These are phyloP conservation scores for Channa maculata DNA, from an alignment of 2,113 vertebrate species.

Conservation along the genomic window DNA sequence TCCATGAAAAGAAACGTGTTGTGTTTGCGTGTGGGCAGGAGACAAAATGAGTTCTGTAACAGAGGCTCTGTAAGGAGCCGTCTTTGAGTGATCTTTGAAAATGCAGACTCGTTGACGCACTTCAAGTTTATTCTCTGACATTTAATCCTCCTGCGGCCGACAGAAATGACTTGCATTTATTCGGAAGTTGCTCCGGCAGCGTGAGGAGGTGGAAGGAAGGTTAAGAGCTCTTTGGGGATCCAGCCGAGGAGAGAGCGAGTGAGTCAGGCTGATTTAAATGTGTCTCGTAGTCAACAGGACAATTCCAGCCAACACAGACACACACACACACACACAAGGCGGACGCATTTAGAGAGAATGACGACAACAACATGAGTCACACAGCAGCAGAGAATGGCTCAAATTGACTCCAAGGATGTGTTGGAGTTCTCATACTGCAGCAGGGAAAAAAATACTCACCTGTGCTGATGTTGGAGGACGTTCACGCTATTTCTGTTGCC, in stretches of 20 bases:
- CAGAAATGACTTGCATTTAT: constrained; percentile 19
- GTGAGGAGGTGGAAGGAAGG: constrained; percentile 54
- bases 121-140: constrained; percentile 34
- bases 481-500: too few relatives aligned
- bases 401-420: not conserved
- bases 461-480: too few relatives aligned
- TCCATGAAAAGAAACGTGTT: too few relatives aligned
- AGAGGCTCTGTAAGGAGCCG: constrained; percentile 2
- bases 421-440: not conserved
- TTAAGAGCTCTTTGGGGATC: constrained; percentile 32
- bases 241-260: constrained; percentile 34
- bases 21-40: constrained; percentile 31
- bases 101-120: constrained; percentile 35
- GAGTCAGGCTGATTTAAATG: constrained; percentile 57
- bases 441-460: not conserved
- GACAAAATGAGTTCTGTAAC: not conserved
- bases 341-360: constrained; percentile 51
- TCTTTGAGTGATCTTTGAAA: constrained; percentile 38
- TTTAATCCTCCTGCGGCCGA: constrained; percentile 39
- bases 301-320: constrained; percentile 35
- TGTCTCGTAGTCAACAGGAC: constrained; percentile 30
- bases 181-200: constrained; percentile 5
- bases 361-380: constrained; percentile 57
- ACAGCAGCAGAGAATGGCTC: not conserved
- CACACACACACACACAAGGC: not conserved